A percentile compares a stretch with the other conserved stretches of the same genome.
Evolutionary conservation across 2,888 invertebrate species (phyloP).

Genomic region (Netelia fuscicornis): DNA sequence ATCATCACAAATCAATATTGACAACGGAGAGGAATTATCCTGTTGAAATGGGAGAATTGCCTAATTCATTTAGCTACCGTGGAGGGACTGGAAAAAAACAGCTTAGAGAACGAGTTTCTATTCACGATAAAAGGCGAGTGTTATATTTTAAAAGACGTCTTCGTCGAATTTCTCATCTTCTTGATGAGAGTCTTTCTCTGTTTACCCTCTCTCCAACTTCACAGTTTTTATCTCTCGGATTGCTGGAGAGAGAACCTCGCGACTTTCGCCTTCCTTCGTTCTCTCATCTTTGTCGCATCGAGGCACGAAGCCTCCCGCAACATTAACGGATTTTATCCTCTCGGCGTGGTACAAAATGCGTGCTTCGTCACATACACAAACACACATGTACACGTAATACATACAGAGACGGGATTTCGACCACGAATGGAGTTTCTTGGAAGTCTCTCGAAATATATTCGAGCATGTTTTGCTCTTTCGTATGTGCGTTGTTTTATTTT

Average conservation of each 20-base stretch:
- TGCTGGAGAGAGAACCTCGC: slow-evolving; percentile 29
- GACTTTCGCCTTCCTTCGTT: slow-evolving; percentile 68
- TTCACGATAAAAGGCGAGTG: slow-evolving; percentile 28
- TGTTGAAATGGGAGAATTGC: slow-evolving; percentile 20
- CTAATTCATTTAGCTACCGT: background rate
- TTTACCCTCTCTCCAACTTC: slow-evolving; percentile 2
- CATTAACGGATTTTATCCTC: slow-evolving; percentile 55
- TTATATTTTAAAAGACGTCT: background rate
- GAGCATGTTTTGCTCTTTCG: slow-evolving; percentile 7
- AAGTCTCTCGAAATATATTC: slow-evolving; percentile 40
- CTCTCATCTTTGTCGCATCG: slow-evolving; percentile 53
- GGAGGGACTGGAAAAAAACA: background rate
- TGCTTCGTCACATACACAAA: background rate
- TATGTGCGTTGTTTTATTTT: slow-evolving; percentile 10
- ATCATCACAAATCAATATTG: background rate
- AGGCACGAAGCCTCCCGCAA: slow-evolving; percentile 38
- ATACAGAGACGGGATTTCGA: background rate
- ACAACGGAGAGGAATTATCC: background rate
- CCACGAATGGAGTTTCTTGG: slow-evolving; percentile 57
- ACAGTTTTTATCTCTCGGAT: background rate
- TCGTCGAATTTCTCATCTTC: background rate
- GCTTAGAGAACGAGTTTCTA: slow-evolving; percentile 46
- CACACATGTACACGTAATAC: background rate
- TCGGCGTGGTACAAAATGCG: slow-evolving; percentile 32
- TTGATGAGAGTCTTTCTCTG: background rate